A percentile compares a stretch with the other conserved stretches of the same genome.
Conservation (phyloP, 2,888 invertebrate genomes). For the Calameuta pallipes region DNA sequence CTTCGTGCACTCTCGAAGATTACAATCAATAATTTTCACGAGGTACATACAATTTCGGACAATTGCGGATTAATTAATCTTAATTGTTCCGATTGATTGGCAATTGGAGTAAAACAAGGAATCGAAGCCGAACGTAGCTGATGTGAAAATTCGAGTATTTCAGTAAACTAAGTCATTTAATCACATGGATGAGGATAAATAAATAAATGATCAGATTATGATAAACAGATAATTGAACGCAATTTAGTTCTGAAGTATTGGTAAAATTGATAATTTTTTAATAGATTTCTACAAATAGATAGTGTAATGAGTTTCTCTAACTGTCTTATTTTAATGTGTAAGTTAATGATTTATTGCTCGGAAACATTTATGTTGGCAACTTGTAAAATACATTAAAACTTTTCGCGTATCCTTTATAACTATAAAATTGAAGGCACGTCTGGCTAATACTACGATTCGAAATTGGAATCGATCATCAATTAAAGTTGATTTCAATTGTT, state of each 20-base stretch:
- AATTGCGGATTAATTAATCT: constrained; percentile 25
- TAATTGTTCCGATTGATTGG: constrained; percentile 35
- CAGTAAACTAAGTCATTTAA: background rate
- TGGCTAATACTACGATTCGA: background rate
- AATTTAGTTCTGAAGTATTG: background rate
- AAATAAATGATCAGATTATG: background rate
- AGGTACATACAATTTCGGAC: constrained; percentile 13
- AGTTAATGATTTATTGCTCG: background rate
- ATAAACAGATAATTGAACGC: background rate
- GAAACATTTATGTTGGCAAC: background rate
- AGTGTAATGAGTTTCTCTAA: no score
- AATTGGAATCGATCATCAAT: background rate
- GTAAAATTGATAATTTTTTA: no score
- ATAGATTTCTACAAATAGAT: no score
- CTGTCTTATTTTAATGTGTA: background rate
- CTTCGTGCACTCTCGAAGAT: constrained; percentile 17
- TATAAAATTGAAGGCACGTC: background rate
- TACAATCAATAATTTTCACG: constrained; percentile 19
- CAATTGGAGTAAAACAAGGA: constrained; percentile 35
- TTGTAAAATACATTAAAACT: background rate
- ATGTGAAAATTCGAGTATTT: constrained; percentile 24
- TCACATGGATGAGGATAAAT: background rate
- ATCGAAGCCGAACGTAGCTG: constrained; percentile 11
- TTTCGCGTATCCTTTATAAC: background rate
- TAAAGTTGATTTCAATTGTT: background rate